Evolutionary conservation across 2,888 invertebrate genomes (phyloP), one percentile per base, ranked within the genome.

Genomic region (Hanleya hanleyi): DNA sequence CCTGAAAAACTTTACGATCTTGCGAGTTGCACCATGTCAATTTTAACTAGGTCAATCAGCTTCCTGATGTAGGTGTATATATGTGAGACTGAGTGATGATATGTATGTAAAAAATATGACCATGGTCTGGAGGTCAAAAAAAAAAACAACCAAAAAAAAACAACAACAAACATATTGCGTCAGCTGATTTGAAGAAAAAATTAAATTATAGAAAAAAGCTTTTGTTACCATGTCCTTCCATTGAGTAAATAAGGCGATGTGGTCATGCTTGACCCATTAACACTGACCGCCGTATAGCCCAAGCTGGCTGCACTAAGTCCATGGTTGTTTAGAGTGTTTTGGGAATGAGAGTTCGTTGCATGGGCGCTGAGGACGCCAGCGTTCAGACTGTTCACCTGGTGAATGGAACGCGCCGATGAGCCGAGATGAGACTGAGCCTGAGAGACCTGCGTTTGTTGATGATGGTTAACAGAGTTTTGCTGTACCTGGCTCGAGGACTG

Each of bases 241-340:
- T 83, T 85, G 49, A 84, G 75, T 70, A 86, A 81, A 74, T 87
- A 87, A n/a, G 86, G 83, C 33, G 87, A 85, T 18, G 81, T 77
- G 26, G 79, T 72, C 65, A 79, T 74, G 36, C 74, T 68, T 38
- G 82, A 79, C 37, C 82, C 81, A 70, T 84, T 86, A 75, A 85
- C 81, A 69, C 77, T 78, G 32, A 83, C 78, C 22, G 73, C 73
- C 33, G 79, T 71, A 70, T 84, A 81, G 62, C 79, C 82, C 76
- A 84, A 83, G 69, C 81, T 82, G n/a, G 64, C 64, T 2, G 64
- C n/a, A 18, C 76, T 72, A 51, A 84, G 79, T 68, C 82, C 81
- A 75, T 83, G 82, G 69, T 83, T 82, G 77, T 47, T 70, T 82
- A 35, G 77, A 73, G 57, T 80, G 76, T 50, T 77, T 41, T 67